Conservation (phyloP, 1,140 invertebrate genomes). For the Muscidifurax raptorellus region DNA sequence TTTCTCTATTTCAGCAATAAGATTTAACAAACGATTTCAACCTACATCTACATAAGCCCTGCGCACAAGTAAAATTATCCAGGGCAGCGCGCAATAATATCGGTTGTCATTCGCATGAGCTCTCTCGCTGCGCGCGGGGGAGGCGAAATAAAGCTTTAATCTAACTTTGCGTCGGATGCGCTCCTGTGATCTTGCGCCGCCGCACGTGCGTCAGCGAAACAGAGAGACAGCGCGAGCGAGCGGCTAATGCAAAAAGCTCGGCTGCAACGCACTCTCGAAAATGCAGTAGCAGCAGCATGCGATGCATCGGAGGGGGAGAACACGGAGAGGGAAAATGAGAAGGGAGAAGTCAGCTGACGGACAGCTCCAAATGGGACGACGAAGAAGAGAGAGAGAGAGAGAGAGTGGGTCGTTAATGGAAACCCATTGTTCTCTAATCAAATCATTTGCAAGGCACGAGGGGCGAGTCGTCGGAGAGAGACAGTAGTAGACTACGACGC, state of each 20-base stretch:
- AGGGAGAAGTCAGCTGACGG: constrained; percentile 63
- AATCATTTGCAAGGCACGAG: constrained; percentile 67
- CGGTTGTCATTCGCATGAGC: not conserved
- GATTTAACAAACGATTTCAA: too few relatives aligned
- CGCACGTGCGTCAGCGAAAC: not conserved
- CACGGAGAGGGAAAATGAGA: constrained; percentile 4
- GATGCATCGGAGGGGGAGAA: not conserved
- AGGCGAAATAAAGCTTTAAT: constrained; percentile 30
- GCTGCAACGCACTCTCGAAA: not conserved
- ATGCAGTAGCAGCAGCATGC: not conserved
- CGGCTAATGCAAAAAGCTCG: constrained; percentile 21
- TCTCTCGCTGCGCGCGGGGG: not conserved
- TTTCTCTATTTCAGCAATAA: too few relatives aligned
- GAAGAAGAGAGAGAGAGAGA: constrained; percentile 26
- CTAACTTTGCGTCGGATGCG: not conserved
- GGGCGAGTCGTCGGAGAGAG: constrained; percentile 46
- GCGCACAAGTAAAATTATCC: not conserved
- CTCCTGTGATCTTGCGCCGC: not conserved
- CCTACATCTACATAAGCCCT: too few relatives aligned
- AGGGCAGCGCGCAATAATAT: not conserved
- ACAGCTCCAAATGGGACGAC: constrained; percentile 55
- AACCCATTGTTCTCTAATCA: constrained; percentile 73
- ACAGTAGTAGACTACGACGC: not conserved
- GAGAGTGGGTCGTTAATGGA: constrained; percentile 67
- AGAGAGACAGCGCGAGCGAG: not conserved